Evolutionary conservation across 1,140 invertebrate species (phyloP).

Genomic region (Ceratitis capitata): DNA sequence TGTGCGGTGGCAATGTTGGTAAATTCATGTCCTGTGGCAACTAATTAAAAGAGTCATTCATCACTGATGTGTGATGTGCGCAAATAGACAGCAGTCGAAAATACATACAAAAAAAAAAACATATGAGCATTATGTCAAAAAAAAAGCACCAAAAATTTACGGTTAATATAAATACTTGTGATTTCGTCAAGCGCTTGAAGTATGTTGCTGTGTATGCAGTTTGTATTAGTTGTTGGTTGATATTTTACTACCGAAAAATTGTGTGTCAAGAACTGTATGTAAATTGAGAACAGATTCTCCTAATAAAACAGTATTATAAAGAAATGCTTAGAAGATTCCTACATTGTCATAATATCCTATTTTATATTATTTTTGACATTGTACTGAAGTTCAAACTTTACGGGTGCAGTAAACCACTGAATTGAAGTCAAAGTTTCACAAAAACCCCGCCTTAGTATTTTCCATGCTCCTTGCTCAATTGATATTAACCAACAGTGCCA

Average conservation of each 20-base stretch:
- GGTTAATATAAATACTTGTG: neutral
- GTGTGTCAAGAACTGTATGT: neutral
- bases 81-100: slow-evolving; percentile 13
- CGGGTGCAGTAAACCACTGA: too few species aligned
- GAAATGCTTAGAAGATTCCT: too few species aligned
- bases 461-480: too few species aligned
- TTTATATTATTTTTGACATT: too few species aligned
- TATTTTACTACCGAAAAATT: neutral
- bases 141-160: neutral
- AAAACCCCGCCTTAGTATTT: too few species aligned
- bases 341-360: too few species aligned
- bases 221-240: neutral
- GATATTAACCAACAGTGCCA: too few species aligned
- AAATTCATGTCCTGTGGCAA: slow-evolving; percentile 65
- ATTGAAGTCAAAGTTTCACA: too few species aligned
- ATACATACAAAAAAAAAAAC: neutral
- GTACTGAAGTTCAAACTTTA: too few species aligned
- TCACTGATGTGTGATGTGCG: slow-evolving; percentile 57
- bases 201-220: neutral
- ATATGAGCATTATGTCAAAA: neutral
- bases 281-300: too few species aligned
- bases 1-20: slow-evolving; percentile 33
- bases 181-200: neutral
- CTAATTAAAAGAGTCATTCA: slow-evolving; percentile 66
- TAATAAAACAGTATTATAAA: too few species aligned